Percentiles rank a stretch among this genome's conserved stretches.
These are phyloP conservation scores for Spodoptera frugiperda DNA, from an alignment of 1,140 invertebrate genomes.

Conservation along the genomic window DNA sequence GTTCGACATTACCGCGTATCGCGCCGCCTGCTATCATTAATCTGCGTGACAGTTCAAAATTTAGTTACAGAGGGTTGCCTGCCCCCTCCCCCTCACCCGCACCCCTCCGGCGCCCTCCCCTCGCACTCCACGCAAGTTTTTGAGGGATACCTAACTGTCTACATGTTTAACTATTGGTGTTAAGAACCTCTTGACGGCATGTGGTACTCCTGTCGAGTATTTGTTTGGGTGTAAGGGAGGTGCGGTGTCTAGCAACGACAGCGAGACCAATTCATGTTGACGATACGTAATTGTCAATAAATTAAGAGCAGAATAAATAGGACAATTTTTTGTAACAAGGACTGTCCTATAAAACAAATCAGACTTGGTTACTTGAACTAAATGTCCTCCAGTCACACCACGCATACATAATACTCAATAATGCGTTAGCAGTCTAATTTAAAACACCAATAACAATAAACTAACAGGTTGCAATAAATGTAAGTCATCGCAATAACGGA, in stretches of 20 bases:
- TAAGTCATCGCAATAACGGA: background rate
- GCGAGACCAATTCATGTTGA: background rate
- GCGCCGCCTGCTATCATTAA: constrained; percentile 84
- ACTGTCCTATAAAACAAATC: background rate
- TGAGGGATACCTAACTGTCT: constrained; percentile 61
- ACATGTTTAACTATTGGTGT: constrained; percentile 43
- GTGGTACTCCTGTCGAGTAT: background rate
- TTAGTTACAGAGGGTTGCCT: constrained; percentile 84
- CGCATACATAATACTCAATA: constrained; percentile 5
- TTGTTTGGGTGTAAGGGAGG: background rate
- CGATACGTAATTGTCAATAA: too few species aligned
- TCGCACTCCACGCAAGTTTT: constrained; percentile 63
- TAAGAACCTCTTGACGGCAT: background rate
- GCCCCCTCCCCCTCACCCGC: constrained; percentile 45
- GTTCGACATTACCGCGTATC: constrained; percentile 82
- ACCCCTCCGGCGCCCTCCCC: constrained; percentile 43
- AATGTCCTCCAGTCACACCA: constrained; percentile 14
- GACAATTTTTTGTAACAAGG: too few species aligned
- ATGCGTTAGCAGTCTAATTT: constrained; percentile 31
- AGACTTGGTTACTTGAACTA: background rate
- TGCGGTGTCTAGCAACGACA: background rate
- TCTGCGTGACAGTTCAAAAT: constrained; percentile 86
- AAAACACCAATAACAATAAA: constrained; percentile 36
- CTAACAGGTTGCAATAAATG: constrained; percentile 27
- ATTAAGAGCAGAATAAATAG: too few species aligned